Evolutionary conservation across 92 coral and sea anemone species (phyloP), one percentile per base, ranked within the genome.

Genomic region (Muricea muricata): DNA sequence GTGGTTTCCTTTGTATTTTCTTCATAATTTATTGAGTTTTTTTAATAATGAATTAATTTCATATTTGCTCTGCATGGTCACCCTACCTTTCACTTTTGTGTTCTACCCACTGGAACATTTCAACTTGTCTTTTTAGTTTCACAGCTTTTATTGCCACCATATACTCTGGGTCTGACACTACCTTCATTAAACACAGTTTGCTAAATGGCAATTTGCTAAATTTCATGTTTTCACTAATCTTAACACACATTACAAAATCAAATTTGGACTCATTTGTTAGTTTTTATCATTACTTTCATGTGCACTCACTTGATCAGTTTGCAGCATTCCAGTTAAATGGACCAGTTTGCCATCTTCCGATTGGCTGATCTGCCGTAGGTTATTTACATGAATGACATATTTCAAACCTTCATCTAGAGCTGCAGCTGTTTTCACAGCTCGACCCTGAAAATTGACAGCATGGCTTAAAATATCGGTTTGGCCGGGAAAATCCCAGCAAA

Each of bases 101-200:
- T 50, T 97, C 99, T 57, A 97, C 97, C 99, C 99, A 97, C 81
- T 97, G 99, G 39, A 85, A 94, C 99, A 97, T 97, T 60, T 94
- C 98, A 57, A 92, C 99, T 52, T 87, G 90, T 76, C 99, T 76
- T 83, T 87, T 89, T 30, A 97, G 88, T 66, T 92, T 97, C 23
- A 90, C 97, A 31, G 99, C 99, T 79, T 79, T 89, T 13, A 94
- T 89, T 25, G 98, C 98, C 45, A 97, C 89, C 20, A 93, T 91
- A 68, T 93, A 97, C 3, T 97, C 94, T 7, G 91, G 52, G 61
- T 97, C 99, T 84, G 90, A 85, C 56, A 97, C 84, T 11, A 83
- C 93, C 99, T 96, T 39, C 28, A 67, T 6, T 12, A 54, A 30
- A 9, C 30, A 26, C 21, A 52, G 17, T 12, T 9, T n/a, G n/a